phyloP scores from a whole-genome alignment of 2,113 vertebrate species.

The Camelus dromedarius region DNA sequence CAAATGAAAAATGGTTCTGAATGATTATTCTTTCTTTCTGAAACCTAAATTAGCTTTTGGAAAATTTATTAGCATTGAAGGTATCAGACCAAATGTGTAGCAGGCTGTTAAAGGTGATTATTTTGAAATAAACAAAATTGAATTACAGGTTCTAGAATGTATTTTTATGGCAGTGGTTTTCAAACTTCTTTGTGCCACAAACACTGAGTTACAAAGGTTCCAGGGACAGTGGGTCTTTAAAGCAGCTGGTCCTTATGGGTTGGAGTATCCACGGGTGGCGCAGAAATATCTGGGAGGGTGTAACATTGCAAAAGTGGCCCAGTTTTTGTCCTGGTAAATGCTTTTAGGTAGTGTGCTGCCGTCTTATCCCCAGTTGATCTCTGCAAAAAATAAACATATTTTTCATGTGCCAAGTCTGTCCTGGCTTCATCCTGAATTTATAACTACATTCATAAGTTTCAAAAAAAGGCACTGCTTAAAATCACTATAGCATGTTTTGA shows the following conservation, averaged over 20 bases:
- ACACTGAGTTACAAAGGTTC: background rate
- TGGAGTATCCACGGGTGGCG: background rate
- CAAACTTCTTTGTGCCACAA: background rate
- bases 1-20: constrained; percentile 49
- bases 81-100: background rate
- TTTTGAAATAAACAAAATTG: constrained; percentile 51
- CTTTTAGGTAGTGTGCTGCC: background rate
- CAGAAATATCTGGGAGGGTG: background rate
- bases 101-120: background rate
- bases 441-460: background rate
- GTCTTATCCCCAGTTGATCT: background rate
- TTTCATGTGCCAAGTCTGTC: background rate
- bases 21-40: constrained; percentile 24
- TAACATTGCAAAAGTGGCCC: background rate
- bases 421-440: background rate
- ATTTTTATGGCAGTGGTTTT: constrained; percentile 10
- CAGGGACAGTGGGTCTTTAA: background rate
- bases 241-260: background rate
- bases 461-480: background rate
- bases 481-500: background rate
- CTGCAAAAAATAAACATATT: background rate
- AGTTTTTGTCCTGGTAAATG: background rate
- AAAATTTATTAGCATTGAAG: constrained; percentile 28
- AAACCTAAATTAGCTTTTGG: constrained; percentile 26
- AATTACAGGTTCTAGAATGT: background rate